A percentile compares a stretch with the other conserved stretches of the same genome.
phyloP scores from a whole-genome alignment of 2,888 invertebrate genomes.

The Cybosia mesomella region DNA sequence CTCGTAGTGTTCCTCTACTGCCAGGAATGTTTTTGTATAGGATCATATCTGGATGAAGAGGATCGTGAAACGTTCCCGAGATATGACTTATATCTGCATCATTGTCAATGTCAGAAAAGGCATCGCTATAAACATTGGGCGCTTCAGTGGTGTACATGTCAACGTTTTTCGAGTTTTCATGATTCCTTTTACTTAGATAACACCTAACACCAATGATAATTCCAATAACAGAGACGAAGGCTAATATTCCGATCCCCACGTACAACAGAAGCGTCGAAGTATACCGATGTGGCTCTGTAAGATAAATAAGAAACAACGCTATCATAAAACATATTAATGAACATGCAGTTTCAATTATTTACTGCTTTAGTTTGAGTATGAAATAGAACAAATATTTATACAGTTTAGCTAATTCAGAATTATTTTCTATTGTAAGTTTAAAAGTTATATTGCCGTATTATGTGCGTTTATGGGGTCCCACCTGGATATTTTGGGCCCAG shows the following conservation, averaged over 20 bases:
- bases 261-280: constrained; percentile 60
- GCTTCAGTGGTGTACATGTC: constrained; percentile 81
- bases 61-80: constrained; percentile 82
- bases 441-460: too few relatives aligned
- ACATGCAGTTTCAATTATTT: too few relatives aligned
- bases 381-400: background rate
- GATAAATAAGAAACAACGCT: constrained; percentile 37
- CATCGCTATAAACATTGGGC: constrained; percentile 80
- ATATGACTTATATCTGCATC: constrained; percentile 80
- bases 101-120: constrained; percentile 79
- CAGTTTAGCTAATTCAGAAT: background rate
- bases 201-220: constrained; percentile 63
- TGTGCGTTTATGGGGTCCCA: too few relatives aligned
- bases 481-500: too few relatives aligned
- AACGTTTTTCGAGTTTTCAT: constrained; percentile 73
- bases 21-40: constrained; percentile 77
- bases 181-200: constrained; percentile 61
- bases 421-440: too few relatives aligned
- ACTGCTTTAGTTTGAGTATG: too few relatives aligned
- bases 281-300: constrained; percentile 56
- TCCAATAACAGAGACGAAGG: constrained; percentile 58
- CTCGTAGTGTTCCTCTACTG: constrained; percentile 72
- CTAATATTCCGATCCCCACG: constrained; percentile 60
- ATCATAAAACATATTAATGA: background rate
- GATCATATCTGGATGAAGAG: constrained; percentile 82